Base-by-base conservation (phyloP, 1,140 invertebrate genomes). In the Himalopsyche phryganea region DNA sequence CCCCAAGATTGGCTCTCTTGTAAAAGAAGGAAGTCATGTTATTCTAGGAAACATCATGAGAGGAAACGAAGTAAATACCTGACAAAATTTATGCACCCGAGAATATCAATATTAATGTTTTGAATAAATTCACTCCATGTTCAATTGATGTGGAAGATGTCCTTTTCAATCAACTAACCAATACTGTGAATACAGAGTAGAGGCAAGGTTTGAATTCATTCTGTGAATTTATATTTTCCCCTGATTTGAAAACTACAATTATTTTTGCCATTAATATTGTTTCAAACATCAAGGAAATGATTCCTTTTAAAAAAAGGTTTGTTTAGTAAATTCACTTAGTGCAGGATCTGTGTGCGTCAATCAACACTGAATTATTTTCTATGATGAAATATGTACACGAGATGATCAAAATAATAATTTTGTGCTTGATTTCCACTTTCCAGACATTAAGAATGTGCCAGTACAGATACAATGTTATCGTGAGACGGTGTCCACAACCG, bases 381-480 rank as follows among this genome's bases (percentile, higher is more conserved):
- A n/a, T n/a, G n/a, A n/a, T 11, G 19, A 19, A 20, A 41, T 40
- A 19, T 5, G 38, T 38, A 13, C 4, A 3, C 11, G 36, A 15
- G 13, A 11, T 40, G 3, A 5, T 3, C 11, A 3, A 3, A 40
- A 40, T 11, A 3, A 28, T 20, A 35, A n/a, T n/a, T n/a, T n/a
- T n/a, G n/a, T n/a, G n/a, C n/a, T n/a, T n/a, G n/a, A n/a, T n/a
- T n/a, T n/a, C n/a, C n/a, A n/a, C n/a, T 10, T 62, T 62, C 7
- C 46, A 59, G 61, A 63, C 48, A 17, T 17, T 40, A 15, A 52
- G 57, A 40, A 38, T 57, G 10, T 63, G 61, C 38, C 57, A 63
- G 54, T 59, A 56, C 52, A 50, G 57, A 18, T 40, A 40, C 14
- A 60, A 63, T 49, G 61, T 63, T 5, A 54, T 63, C 6, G 61